Base-by-base conservation (phyloP, 2,113 vertebrate species). In the Taurulus bubalis region DNA sequence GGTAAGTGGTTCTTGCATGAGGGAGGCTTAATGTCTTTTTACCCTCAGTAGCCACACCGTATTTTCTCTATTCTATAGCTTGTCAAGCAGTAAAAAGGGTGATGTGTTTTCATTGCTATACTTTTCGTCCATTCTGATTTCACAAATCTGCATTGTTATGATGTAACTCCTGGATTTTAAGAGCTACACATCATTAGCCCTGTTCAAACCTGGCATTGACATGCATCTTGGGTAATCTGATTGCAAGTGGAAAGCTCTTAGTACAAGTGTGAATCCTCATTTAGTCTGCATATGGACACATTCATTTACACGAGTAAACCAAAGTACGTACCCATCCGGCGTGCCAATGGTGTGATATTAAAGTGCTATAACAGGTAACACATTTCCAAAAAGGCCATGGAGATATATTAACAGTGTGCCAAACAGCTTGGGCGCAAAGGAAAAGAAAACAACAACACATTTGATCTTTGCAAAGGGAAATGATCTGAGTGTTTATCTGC, bases 81-180 rank as follows among this genome's bases (percentile, higher is more conserved):
- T 34, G 26, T 38, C 42, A 42, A 12, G 14, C n/a, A 22, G 55
- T 11, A 45, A 63, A 71, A 84, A 73, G 9, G 38, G 16, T 30
- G 8, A 53, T 47, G 55, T 76, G 26, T 64, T 70, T 62, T 64
- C 5, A 65, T 71, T 62, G 49, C 62, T 77, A 2, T 66, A 65
- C 26, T 72, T 73, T 75, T 18, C 14, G 14, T 28, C 51, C 45
- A 42, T 24, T 66, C 22, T 75, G 40, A 56, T 56, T 56, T 56
- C 18, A 45, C 34, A 15, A 28, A 68, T 64, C 65, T 74, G 15
- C 18, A 47, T 58, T 70, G 45, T 12, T 30, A 30, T 47, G 34
- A 2, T 28, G 26, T 49, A n/a, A 16, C 38, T 71, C 20, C 53
- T 56, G n/a, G 16, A 7, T 51, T 51, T 62, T 20, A 62, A 34